Conservation (phyloP, 2,888 invertebrate genomes). For the Nemoura dubitans region DNA sequence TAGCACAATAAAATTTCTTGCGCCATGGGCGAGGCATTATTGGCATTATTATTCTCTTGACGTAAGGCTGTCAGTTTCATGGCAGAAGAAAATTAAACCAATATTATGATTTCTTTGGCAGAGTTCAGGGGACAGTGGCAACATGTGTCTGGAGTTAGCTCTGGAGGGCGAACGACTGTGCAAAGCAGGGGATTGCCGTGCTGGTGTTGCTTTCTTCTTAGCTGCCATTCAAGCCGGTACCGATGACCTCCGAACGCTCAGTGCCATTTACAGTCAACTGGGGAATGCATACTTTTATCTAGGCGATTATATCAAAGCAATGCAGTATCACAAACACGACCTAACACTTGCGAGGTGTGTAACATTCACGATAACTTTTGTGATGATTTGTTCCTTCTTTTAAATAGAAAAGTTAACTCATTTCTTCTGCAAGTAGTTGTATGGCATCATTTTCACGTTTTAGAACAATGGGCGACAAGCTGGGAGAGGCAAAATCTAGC, state of each 20-base stretch:
- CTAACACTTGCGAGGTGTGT: conserved; percentile 87
- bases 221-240: conserved; percentile 96
- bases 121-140: conserved; percentile 66
- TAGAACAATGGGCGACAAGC: conserved; percentile 83
- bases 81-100: conserved; percentile 41
- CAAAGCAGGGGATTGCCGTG: conserved; percentile 93
- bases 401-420: no score
- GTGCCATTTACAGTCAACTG: conserved; percentile 97
- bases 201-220: conserved; percentile 96
- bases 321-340: conserved; percentile 97
- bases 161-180: conserved; percentile 95
- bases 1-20: no score
- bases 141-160: conserved; percentile 94
- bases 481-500: conserved; percentile 97
- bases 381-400: no score
- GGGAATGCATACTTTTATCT: conserved; percentile 99
- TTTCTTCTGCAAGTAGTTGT: no score
- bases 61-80: conserved; percentile 46
- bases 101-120: conserved; percentile 42
- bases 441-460: no score
- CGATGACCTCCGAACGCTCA: conserved; percentile 90
- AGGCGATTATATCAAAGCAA: conserved; percentile 94
- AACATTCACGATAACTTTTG: no score
- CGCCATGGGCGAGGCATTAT: conserved; percentile 54
- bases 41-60: not conserved